Evolutionary conservation across 53 echinoderm and acorn worm species (phyloP).

Genomic region (Patiria pectinifera): DNA sequence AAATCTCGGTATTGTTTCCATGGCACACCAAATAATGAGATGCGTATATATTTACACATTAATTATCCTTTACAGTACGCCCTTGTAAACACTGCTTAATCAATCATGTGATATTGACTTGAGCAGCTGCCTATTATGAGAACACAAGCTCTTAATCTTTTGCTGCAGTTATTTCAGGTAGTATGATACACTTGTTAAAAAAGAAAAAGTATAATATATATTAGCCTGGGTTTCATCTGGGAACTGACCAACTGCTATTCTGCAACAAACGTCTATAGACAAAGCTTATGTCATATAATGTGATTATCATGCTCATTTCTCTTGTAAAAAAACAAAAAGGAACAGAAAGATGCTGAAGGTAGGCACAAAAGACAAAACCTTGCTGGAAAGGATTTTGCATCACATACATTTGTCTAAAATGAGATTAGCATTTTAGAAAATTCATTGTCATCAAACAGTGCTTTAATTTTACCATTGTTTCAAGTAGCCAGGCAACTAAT

Average conservation of each 20-base stretch:
- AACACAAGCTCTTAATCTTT: neutral
- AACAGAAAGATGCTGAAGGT: no score
- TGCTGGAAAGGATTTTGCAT: no score
- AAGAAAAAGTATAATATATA: no score
- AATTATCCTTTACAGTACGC: neutral
- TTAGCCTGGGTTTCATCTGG: no score
- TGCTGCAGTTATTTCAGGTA: neutral
- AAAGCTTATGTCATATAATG: no score
- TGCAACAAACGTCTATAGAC: no score
- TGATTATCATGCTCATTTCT: no score
- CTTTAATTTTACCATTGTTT: neutral
- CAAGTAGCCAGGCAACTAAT: neutral
- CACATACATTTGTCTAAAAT: no score
- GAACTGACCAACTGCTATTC: no score
- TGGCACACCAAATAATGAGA: neutral
- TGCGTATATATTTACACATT: neutral
- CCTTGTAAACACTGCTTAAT: slow-evolving; percentile 32
- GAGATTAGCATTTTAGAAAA: neutral
- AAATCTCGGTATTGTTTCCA: neutral
- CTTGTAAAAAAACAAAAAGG: no score
- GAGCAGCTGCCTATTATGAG: neutral
- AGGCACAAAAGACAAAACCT: no score
- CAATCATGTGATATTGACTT: slow-evolving; percentile 36
- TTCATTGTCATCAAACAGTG: neutral
- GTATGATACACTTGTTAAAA: neutral